Conservation (phyloP, 2,888 invertebrate species). For the Yponomeuta malinellus region DNA sequence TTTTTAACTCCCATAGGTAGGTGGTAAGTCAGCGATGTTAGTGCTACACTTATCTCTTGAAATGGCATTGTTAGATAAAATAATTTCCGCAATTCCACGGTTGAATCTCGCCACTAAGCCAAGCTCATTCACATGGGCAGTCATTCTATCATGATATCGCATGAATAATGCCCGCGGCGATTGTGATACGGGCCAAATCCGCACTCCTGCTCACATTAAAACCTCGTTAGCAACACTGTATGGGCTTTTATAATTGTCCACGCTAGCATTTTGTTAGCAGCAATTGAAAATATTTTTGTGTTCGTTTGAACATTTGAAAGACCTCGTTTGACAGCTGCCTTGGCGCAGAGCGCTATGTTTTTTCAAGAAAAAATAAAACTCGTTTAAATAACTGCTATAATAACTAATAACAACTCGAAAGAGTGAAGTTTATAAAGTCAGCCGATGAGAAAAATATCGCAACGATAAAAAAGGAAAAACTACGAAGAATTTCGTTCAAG, state of each 20-base stretch:
- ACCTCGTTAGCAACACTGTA: conserved; percentile 55
- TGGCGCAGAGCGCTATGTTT: too few relatives aligned
- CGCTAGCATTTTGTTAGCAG: conserved; percentile 14
- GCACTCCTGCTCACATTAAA: conserved; percentile 57
- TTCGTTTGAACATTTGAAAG: background rate
- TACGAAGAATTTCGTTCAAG: background rate
- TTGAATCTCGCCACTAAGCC: conserved; percentile 1
- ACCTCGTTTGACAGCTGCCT: too few relatives aligned
- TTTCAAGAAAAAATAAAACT: background rate
- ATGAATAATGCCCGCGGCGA: conserved; percentile 57
- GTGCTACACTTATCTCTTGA: background rate
- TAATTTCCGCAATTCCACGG: background rate
- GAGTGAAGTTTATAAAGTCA: background rate
- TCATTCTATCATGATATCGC: conserved; percentile 45
- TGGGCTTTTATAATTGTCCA: conserved; percentile 45
- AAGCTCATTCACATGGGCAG: conserved; percentile 17
- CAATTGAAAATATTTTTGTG: background rate
- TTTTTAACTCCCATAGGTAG: too few relatives aligned
- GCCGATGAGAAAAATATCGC: background rate
- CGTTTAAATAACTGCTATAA: background rate
- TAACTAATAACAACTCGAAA: background rate
- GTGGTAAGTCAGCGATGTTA: background rate
- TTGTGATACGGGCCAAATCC: conserved; percentile 55
- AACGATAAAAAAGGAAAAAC: background rate
- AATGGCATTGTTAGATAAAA: background rate